Evolutionary conservation across 2,888 invertebrate genomes (phyloP).

Genomic region (Amiota communis): DNA sequence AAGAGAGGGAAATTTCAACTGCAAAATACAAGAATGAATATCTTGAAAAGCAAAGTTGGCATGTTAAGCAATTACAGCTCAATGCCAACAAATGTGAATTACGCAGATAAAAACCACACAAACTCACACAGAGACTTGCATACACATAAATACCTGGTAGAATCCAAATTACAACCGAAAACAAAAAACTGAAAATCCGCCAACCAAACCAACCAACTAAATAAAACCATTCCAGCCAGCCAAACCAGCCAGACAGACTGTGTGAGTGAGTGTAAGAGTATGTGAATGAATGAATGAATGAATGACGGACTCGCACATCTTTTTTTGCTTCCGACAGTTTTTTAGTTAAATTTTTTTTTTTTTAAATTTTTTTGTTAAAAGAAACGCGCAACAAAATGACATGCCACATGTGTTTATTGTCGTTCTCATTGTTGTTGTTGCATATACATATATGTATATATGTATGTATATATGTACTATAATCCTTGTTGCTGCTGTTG

Average conservation of each 20-base stretch:
- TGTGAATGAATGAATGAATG: conserved; percentile 1
- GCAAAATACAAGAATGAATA: not conserved
- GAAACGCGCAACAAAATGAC: conserved; percentile 5
- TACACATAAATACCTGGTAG: not conserved
- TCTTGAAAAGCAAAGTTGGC: conserved; percentile 52
- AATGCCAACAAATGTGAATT: conserved; percentile 40
- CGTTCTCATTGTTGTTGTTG: not conserved
- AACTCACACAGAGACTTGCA: not conserved
- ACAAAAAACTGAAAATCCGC: no score
- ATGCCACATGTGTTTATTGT: conserved; percentile 8
- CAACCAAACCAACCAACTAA: no score
- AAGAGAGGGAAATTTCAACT: not conserved
- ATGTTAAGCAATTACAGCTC: conserved; percentile 64
- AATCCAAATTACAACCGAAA: no score
- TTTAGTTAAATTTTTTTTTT: not conserved
- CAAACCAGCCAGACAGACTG: no score
- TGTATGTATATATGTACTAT: not conserved
- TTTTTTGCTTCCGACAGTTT: not conserved
- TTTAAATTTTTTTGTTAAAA: not conserved
- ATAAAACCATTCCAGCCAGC: no score
- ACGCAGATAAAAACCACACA: not conserved
- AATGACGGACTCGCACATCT: not conserved
- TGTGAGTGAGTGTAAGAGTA: not conserved
- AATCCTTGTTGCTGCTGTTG: conserved; percentile 1
- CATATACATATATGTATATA: not conserved